phyloP scores from a whole-genome alignment of 2,888 invertebrate species.

The Sylvicola cinctus region DNA sequence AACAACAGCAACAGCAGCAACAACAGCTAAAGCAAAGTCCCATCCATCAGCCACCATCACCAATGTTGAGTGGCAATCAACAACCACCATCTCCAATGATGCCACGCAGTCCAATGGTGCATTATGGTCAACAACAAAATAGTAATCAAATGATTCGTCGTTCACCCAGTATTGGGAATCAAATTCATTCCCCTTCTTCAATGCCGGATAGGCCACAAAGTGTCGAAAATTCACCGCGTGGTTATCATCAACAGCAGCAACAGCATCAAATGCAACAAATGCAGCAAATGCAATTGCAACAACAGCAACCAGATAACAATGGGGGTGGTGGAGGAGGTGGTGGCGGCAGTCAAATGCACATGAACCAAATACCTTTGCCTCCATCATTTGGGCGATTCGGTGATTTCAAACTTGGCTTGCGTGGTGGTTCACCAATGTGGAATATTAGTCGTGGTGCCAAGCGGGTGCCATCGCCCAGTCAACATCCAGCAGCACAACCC shows the following conservation, averaged over 20 bases:
- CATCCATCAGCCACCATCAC: slow-evolving; percentile 19
- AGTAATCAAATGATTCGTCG: slow-evolving; percentile 15
- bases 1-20: slow-evolving; percentile 14
- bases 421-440: slow-evolving; percentile 50
- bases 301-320: slow-evolving; percentile 11
- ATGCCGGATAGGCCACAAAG: slow-evolving; percentile 37
- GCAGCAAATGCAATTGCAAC: slow-evolving; percentile 6
- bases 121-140: slow-evolving; percentile 17
- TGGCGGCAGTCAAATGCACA: slow-evolving; percentile 31
- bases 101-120: slow-evolving; percentile 34
- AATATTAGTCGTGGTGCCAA: slow-evolving; percentile 25
- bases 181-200: slow-evolving; percentile 25
- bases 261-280: slow-evolving; percentile 5
- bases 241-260: slow-evolving; percentile 9
- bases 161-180: slow-evolving; percentile 28
- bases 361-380: slow-evolving; percentile 36
- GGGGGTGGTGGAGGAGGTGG: slow-evolving; percentile 21
- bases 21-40: slow-evolving; percentile 22
- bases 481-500: slow-evolving; percentile 4
- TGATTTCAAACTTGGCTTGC: slow-evolving; percentile 30
- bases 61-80: slow-evolving; percentile 27
- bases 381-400: slow-evolving; percentile 34
- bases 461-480: slow-evolving; percentile 18
- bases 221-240: slow-evolving; percentile 27
- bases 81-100: slow-evolving; percentile 34